phyloP scores from a whole-genome alignment of 2,113 vertebrate genomes.

The Eretmodus cyanostictus region DNA sequence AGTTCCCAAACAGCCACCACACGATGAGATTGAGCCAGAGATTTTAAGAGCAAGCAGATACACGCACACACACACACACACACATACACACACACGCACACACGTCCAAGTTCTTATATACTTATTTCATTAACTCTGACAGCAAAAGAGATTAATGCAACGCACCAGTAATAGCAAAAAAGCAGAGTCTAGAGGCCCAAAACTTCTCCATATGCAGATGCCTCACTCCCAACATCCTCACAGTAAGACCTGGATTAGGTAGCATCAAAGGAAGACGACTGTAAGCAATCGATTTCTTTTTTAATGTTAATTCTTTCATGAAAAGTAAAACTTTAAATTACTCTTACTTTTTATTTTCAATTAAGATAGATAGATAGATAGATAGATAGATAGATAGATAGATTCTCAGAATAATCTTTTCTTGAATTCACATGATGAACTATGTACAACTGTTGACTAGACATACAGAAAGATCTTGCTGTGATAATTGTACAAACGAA shows the following conservation, averaged over 20 bases:
- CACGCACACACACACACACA: neutral
- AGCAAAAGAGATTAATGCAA: conserved; percentile 50
- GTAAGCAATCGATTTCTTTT: conserved; percentile 41
- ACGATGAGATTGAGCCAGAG: conserved; percentile 41
- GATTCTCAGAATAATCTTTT: neutral
- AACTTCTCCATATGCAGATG: conserved; percentile 52
- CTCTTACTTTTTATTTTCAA: neutral
- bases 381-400: neutral
- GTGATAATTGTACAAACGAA: neutral
- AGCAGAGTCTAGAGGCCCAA: conserved; percentile 14
- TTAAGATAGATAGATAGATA: neutral
- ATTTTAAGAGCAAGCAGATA: conserved; percentile 4
- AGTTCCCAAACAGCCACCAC: conserved; percentile 35
- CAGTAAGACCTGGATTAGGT: conserved; percentile 57
- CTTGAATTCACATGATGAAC: neutral
- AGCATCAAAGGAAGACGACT: conserved; percentile 53
- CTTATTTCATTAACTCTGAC: conserved; percentile 48
- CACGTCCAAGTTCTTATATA: neutral
- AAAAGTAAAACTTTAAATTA: conserved; percentile 41
- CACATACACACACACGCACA: neutral
- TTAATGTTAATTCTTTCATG: neutral
- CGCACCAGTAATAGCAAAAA: conserved; percentile 19
- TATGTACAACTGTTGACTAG: neutral
- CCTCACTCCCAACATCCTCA: conserved; percentile 44
- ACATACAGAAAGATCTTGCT: neutral